Evolutionary conservation across 2,888 invertebrate genomes (phyloP).

Genomic region (Spilosoma lubricipeda): DNA sequence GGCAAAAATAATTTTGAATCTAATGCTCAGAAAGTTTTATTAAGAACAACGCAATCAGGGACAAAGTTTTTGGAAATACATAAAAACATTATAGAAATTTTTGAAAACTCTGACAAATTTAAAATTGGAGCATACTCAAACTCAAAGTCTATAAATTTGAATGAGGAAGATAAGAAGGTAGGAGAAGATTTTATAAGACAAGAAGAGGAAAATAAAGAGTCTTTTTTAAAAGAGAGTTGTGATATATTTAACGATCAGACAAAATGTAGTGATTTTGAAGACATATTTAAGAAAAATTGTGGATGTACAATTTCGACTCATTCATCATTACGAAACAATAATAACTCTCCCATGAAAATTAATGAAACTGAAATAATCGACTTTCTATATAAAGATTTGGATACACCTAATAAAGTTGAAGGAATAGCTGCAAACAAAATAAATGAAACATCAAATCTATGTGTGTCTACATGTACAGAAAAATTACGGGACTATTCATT

Average conservation of each 20-base stretch:
- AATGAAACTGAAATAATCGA: not conserved
- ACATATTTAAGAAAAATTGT: not conserved
- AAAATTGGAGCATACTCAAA: not conserved
- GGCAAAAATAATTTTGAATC: constrained; percentile 29
- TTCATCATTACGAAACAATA: not conserved
- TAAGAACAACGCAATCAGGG: constrained; percentile 54
- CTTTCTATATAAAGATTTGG: not conserved
- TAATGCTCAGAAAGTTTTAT: constrained; percentile 35
- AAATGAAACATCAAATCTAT: not conserved
- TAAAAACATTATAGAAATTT: constrained; percentile 40
- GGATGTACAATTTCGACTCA: not conserved
- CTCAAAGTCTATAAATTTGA: not conserved
- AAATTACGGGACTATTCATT: constrained; percentile 12
- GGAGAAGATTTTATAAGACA: not conserved
- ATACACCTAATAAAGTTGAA: not conserved
- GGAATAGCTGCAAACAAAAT: not conserved
- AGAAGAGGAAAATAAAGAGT: not conserved
- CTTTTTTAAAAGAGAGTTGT: not conserved
- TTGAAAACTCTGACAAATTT: constrained; percentile 20
- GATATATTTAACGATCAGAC: not conserved
- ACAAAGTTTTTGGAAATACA: constrained; percentile 49
- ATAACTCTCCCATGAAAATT: not conserved
- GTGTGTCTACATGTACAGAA: not conserved
- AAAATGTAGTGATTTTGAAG: not conserved
- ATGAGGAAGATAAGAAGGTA: not conserved